Evolutionary conservation across 2,888 invertebrate species (phyloP), one percentile per base, ranked within the genome.

Genomic region (Pyrrhia umbra): DNA sequence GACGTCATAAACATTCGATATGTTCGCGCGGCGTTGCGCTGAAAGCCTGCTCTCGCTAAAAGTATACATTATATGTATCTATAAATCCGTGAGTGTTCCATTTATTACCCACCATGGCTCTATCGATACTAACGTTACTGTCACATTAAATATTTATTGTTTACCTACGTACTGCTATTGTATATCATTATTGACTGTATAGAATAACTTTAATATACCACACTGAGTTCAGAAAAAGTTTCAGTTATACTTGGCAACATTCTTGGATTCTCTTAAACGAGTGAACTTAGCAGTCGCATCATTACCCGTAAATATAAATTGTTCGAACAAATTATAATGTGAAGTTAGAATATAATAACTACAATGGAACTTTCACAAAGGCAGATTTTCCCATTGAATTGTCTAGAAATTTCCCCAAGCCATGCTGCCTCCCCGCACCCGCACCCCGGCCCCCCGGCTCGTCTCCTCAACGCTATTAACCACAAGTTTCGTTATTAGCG

Each of bases 401-500:
- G 90, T 91, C 89, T 90, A 85, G 87, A 90, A 92, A 89, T 89
- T 90, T 88, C 86, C 80, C 84, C 83, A 78, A 78, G 60, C 79
- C 75, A 77, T 75, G 69, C 72, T 71, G 72, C 76, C 65, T 50
- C 75, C 77, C 76, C 68, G 62, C 67, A 46, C 74, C 68, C 55
- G 52, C 10, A 67, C 54, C 58, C 45, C 59, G 50, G 57, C 2
- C 65, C 58, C 59, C 68, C 49, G 21, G 20, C 55, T 70, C 69
- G 56, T 74, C 81, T 75, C 70, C 81, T 73, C 79, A 68, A 82
- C 80, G 90, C 90, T 91, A 89, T 92, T 90, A 92, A 92, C 92
- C 92, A 83, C 92, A 93, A 93, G 92, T 93, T 93, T 92, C 88
- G 92, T 92, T 93, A 94, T 93, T 92, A 93, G 92, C 90, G 87